Evolutionary conservation across 2,113 vertebrate genomes (phyloP).

Genomic region (human (Homo sapiens)): DNA sequence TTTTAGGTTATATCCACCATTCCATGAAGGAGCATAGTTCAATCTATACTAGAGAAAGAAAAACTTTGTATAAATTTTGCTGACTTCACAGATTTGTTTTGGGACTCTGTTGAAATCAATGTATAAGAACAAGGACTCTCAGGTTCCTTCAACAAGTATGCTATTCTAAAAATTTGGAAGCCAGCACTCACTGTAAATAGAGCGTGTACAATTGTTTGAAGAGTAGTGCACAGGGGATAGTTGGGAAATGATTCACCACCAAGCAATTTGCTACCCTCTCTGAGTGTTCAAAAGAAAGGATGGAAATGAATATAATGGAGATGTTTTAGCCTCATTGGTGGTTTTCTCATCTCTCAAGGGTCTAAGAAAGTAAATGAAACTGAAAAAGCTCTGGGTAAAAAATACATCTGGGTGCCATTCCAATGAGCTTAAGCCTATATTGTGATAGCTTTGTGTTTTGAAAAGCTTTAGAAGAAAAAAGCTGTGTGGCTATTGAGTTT

Average conservation of each 20-base stretch:
- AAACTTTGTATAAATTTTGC: background rate
- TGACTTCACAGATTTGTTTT: background rate
- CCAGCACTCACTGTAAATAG: background rate
- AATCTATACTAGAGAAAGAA: background rate
- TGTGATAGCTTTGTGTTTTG: background rate
- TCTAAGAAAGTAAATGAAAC: background rate
- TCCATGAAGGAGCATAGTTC: background rate
- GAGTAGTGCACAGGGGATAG: background rate
- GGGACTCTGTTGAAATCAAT: background rate
- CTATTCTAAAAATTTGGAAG: background rate
- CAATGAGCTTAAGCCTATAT: background rate
- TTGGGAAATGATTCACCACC: background rate
- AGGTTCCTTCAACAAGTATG: background rate
- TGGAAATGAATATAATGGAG: background rate
- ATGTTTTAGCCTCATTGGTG: background rate
- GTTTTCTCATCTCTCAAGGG: background rate
- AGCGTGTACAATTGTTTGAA: background rate
- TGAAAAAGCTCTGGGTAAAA: background rate
- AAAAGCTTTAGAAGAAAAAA: background rate
- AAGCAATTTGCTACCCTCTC: background rate
- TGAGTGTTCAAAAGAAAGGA: background rate
- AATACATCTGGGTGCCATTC: background rate
- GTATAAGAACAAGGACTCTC: background rate
- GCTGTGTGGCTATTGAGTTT: background rate
- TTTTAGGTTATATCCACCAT: background rate